phyloP scores from a whole-genome alignment of 2,888 invertebrate genomes.

The Sinotaia quadrata region DNA sequence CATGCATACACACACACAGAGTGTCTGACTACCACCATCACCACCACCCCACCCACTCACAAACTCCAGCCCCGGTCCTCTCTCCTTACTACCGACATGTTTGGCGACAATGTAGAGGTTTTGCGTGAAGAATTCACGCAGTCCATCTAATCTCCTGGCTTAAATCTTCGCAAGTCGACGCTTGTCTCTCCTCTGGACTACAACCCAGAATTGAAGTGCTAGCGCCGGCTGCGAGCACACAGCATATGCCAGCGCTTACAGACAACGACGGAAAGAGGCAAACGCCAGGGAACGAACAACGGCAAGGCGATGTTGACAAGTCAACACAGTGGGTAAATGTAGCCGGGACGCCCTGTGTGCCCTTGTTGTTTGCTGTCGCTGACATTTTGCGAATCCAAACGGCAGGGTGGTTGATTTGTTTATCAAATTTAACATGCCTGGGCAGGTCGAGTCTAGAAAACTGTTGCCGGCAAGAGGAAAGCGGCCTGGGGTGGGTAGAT shows the following conservation, averaged over 20 bases:
- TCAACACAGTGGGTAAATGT: constrained; percentile 9
- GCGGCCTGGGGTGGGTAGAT: neutral
- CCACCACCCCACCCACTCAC: too few relatives aligned
- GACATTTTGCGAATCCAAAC: neutral
- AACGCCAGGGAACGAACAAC: too few relatives aligned
- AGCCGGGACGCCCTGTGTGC: neutral
- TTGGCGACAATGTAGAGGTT: constrained; percentile 1
- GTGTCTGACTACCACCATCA: too few relatives aligned
- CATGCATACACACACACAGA: too few relatives aligned
- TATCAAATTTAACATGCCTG: neutral
- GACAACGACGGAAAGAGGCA: too few relatives aligned
- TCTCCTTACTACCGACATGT: neutral
- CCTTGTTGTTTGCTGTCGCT: neutral
- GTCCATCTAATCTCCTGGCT: neutral
- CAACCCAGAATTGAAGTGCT: too few relatives aligned
- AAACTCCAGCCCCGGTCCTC: neutral
- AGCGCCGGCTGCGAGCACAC: too few relatives aligned
- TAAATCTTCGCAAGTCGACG: neutral
- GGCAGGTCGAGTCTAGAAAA: too few relatives aligned
- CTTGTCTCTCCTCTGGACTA: neutral
- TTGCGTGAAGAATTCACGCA: neutral
- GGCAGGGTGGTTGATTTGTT: neutral
- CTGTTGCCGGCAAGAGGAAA: neutral
- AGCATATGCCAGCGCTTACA: too few relatives aligned
- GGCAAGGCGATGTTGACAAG: neutral